These are phyloP conservation scores for Tribolium castaneum DNA, from an alignment of 1,140 invertebrate species.

Conservation along the genomic window DNA sequence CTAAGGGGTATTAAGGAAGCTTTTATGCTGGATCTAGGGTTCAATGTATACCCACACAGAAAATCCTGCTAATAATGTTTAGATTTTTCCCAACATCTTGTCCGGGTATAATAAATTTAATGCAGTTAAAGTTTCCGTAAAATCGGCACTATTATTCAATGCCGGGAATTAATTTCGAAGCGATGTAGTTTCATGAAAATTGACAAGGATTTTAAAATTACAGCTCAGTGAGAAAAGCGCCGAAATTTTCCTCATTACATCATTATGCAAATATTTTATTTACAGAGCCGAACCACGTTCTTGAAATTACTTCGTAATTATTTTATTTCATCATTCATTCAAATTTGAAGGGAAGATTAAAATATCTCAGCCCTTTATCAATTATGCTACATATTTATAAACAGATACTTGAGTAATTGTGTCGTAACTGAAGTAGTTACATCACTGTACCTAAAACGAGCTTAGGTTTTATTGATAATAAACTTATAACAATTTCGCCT, in stretches of 20 bases:
- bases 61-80: too few relatives aligned
- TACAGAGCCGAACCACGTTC: not conserved
- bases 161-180: slow-evolving; percentile 1
- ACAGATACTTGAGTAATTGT: not conserved
- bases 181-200: not conserved
- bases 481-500: not conserved
- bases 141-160: not conserved
- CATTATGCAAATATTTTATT: slow-evolving; percentile 15
- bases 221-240: not conserved
- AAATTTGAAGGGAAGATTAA: not conserved
- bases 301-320: not conserved
- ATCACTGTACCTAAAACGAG: not conserved
- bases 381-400: not conserved
- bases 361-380: not conserved
- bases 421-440: not conserved
- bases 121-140: slow-evolving; percentile 16
- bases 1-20: slow-evolving; percentile 1
- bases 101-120: too few relatives aligned
- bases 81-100: too few relatives aligned
- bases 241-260: not conserved
- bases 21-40: not conserved
- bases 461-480: not conserved
- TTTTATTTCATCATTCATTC: not conserved
- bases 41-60: not conserved
- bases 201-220: slow-evolving; percentile 17